A percentile compares a stretch with the other conserved stretches of the same genome.
Evolutionary conservation across 2,888 invertebrate species (phyloP).

Genomic region (Diaphora mendica): DNA sequence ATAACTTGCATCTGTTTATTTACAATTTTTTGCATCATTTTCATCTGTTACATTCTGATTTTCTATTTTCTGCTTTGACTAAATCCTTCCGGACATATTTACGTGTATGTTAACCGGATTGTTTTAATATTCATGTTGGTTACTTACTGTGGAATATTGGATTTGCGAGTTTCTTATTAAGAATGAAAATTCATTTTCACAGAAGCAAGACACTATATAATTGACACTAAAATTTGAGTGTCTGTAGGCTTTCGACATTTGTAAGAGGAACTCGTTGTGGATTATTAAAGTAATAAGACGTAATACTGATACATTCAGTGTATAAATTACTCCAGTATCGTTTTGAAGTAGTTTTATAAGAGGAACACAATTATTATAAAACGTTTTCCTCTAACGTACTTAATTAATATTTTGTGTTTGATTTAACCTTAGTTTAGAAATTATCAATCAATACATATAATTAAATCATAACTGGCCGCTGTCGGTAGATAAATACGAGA

Average conservation of each 20-base stretch:
- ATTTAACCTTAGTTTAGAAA: too few species aligned
- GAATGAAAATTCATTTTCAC: not conserved
- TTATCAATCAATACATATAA: too few species aligned
- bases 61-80: constrained; percentile 24
- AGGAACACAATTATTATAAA: not conserved
- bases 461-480: too few species aligned
- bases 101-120: constrained; percentile 2
- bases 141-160: constrained; percentile 4
- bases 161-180: not conserved
- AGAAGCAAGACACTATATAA: not conserved
- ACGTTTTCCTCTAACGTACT: too few species aligned
- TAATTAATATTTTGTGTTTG: too few species aligned
- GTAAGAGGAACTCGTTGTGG: not conserved
- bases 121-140: constrained; percentile 11
- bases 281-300: too few species aligned
- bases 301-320: not conserved
- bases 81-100: constrained; percentile 11
- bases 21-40: constrained; percentile 60
- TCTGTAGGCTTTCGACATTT: not conserved
- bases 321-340: not conserved
- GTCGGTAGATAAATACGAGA: too few species aligned
- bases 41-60: constrained; percentile 40
- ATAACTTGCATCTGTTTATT: constrained; percentile 63
- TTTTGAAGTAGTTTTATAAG: not conserved
- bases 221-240: not conserved